Base-by-base conservation (phyloP, 2,888 invertebrate species). In the Deilephila porcellus region DNA sequence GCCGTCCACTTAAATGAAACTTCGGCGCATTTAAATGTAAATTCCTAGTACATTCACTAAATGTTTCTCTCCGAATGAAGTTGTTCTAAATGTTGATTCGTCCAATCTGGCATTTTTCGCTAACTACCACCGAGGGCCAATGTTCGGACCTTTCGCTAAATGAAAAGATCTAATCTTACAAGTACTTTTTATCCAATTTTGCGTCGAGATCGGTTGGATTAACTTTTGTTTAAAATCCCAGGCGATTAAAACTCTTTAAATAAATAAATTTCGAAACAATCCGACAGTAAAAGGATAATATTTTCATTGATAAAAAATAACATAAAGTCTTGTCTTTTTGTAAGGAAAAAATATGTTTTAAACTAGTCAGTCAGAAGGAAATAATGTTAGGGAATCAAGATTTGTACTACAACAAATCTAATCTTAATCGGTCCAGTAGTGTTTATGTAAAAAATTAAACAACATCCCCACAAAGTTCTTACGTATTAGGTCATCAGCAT, bases 161-260 rank as follows among this genome's bases (percentile, higher is more conserved):
- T 90, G 88, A 89, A 88, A 88, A 91, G 91, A 90, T 91, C 87
- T 88, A 87, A 91, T 91, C 91, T 90, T 74, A 82, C 67, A 67
- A 67, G 25, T 67, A 67, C 84, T 88, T 88, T 88, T 88, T 86
- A 87, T 88, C 83, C 88, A 79, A 88, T 87, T 88, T 87, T 87
- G 87, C 67, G 67, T 86, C 86, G 85, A 88, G 85, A 80, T 80
- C 82, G 80, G 80, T 82, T 77, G 81, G 83, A 88, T 88, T 85
- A 86, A 80, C 79, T 80, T 82, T 71, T 80, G 81, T 85, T 86
- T 88, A 83, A 86, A 85, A 84, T 82, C 82, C 81, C 85, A 84
- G 83, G 85, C 78, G 82, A 79, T 83, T 75, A 74, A 76, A 32
- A 73, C 81, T 73, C 81, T 71, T 32, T 45, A 59, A 74, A 74